Evolutionary conservation across 2,797 vertebrate genomes (phyloP).

Genomic region (Melanotaenia trifasciata): DNA sequence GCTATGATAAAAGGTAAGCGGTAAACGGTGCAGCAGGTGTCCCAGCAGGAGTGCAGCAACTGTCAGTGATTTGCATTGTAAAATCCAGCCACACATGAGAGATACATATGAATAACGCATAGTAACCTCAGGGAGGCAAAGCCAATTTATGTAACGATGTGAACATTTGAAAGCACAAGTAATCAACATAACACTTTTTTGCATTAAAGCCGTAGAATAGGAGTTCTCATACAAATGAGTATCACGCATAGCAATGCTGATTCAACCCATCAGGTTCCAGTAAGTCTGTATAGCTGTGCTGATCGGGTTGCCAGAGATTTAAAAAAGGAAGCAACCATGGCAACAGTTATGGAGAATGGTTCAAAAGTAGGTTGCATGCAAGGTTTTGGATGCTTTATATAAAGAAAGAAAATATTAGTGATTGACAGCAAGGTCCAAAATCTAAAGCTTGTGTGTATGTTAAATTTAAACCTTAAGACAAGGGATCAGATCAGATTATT

Average conservation of each 20-base stretch:
- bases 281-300: background rate
- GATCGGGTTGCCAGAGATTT: background rate
- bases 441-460: no score
- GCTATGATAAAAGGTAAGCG: background rate
- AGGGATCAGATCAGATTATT: no score
- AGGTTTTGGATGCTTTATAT: background rate
- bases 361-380: background rate
- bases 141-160: background rate
- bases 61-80: conserved; percentile 16
- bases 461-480: no score
- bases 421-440: no score
- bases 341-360: background rate
- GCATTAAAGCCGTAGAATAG: background rate
- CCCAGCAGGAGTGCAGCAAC: conserved; percentile 38
- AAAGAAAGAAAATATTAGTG: no score
- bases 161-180: background rate
- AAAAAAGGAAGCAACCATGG: background rate
- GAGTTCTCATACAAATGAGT: no score
- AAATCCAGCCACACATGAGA: conserved; percentile 19
- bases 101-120: conserved; percentile 11
- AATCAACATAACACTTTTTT: background rate
- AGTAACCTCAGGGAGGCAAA: background rate
- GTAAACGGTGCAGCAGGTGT: conserved; percentile 11
- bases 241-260: background rate
- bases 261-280: background rate